Conservation (phyloP, 2,888 invertebrate species). For the Eupithecia subumbrata region DNA sequence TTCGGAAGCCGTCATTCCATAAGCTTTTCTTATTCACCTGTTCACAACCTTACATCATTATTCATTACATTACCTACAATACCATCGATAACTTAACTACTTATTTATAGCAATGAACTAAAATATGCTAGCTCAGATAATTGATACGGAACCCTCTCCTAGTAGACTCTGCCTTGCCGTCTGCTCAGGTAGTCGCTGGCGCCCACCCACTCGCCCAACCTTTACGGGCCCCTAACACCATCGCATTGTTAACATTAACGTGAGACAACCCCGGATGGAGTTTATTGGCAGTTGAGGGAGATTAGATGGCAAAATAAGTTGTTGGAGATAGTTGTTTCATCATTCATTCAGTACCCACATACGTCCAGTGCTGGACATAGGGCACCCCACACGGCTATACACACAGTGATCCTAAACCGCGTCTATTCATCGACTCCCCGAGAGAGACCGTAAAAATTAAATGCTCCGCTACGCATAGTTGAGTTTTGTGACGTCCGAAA, state of each 20-base stretch:
- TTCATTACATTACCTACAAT: not conserved
- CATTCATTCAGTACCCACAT: not conserved
- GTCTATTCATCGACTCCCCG: too few species aligned
- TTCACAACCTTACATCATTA: not conserved
- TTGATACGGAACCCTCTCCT: slow-evolving; percentile 15
- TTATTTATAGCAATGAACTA: not conserved
- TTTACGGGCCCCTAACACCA: slow-evolving; percentile 15
- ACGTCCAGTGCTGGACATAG: not conserved
- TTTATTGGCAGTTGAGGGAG: not conserved
- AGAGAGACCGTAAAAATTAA: too few species aligned
- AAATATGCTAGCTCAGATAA: not conserved
- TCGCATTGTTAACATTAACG: slow-evolving; percentile 25
- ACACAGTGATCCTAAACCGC: too few species aligned
- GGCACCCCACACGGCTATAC: not conserved
- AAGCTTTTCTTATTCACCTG: not conserved
- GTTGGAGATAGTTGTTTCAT: not conserved
- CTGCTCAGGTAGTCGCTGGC: slow-evolving; percentile 31
- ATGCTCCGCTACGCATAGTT: too few species aligned
- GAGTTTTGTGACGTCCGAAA: too few species aligned
- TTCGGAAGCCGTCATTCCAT: not conserved
- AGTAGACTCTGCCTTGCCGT: slow-evolving; percentile 14
- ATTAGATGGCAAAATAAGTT: not conserved
- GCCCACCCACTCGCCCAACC: slow-evolving; percentile 33
- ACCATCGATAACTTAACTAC: too few species aligned
- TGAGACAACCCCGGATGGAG: not conserved